Evolutionary conservation across 1,140 invertebrate species (phyloP).

Genomic region (Neodiprion virginianus): DNA sequence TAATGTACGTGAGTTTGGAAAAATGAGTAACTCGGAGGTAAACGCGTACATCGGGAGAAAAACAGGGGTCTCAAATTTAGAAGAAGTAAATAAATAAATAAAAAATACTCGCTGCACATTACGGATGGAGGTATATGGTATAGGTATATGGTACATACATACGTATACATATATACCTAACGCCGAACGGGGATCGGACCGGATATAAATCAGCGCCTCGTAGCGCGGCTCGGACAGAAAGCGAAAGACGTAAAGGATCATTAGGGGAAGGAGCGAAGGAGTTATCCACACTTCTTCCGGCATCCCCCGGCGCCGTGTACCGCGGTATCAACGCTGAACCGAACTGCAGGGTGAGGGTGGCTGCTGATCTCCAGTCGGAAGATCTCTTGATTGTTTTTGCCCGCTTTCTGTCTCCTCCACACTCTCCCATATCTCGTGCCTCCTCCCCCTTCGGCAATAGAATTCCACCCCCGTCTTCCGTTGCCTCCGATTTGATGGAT

Average conservation of each 20-base stretch:
- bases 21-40: too few species aligned
- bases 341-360: too few species aligned
- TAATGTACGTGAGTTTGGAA: too few species aligned
- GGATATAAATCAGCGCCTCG: neutral
- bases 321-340: too few species aligned
- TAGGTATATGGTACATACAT: too few species aligned
- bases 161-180: too few species aligned
- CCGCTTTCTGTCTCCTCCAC: neutral
- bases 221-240: neutral
- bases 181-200: too few species aligned
- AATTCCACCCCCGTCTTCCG: neutral
- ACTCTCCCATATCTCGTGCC: too few species aligned
- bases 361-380: neutral
- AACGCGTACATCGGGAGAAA: too few species aligned
- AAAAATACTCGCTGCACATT: neutral
- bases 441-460: neutral
- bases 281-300: neutral
- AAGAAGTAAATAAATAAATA: neutral
- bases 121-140: too few species aligned
- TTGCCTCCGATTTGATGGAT: neutral
- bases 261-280: neutral
- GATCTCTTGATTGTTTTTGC: slow-evolving; percentile 5
- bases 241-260: neutral
- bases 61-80: too few species aligned
- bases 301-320: neutral